These are phyloP conservation scores for Hyles euphorbiae DNA, from an alignment of 1,140 invertebrate species.

Conservation along the genomic window DNA sequence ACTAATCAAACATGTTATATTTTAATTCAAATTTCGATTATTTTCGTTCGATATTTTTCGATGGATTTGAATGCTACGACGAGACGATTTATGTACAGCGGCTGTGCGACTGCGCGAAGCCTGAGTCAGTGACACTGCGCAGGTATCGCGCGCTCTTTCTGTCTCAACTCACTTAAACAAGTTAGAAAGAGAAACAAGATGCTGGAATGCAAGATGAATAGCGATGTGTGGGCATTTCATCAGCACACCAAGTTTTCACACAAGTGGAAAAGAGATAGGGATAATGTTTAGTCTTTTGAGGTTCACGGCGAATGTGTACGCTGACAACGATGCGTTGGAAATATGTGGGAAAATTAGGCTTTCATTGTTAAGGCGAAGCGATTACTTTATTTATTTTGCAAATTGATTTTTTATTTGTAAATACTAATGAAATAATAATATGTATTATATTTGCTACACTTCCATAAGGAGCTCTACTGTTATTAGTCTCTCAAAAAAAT, in stretches of 20 bases:
- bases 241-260: slow-evolving; percentile 24
- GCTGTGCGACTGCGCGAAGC: slow-evolving; percentile 24
- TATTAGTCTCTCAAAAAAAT: too few species aligned
- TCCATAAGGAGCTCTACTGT: too few species aligned
- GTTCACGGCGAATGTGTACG: slow-evolving; percentile 45
- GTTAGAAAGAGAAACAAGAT: slow-evolving; percentile 41
- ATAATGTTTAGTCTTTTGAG: slow-evolving; percentile 37
- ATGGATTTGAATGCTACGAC: slow-evolving; percentile 14
- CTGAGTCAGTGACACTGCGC: slow-evolving; percentile 70
- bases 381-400: too few species aligned
- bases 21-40: slow-evolving; percentile 40
- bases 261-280: slow-evolving; percentile 33
- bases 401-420: not conserved
- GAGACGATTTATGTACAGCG: slow-evolving; percentile 10
- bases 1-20: slow-evolving; percentile 31
- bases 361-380: slow-evolving; percentile 49
- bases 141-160: slow-evolving; percentile 38
- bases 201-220: slow-evolving; percentile 51
- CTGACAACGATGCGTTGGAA: slow-evolving; percentile 47
- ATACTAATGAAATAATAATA: slow-evolving; percentile 8
- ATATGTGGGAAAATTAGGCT: slow-evolving; percentile 59
- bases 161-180: slow-evolving; percentile 10
- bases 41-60: slow-evolving; percentile 46
- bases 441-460: slow-evolving; percentile 1
- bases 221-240: slow-evolving; percentile 37